A percentile compares a stretch with the other conserved stretches of the same genome.
Conservation (phyloP, 1,140 invertebrate genomes). For the Pogonomyrmex barbatus region DNA sequence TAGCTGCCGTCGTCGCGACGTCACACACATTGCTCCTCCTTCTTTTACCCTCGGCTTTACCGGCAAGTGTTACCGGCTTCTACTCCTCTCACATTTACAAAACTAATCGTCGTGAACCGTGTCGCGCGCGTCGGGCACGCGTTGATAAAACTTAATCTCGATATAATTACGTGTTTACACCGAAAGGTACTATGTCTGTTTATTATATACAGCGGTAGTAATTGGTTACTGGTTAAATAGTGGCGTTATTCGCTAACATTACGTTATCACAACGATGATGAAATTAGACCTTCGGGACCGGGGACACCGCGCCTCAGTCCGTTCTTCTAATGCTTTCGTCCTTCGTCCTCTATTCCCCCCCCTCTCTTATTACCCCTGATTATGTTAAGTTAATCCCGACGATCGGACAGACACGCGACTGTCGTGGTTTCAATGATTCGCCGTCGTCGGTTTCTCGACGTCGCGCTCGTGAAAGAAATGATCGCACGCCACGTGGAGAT, state of each 20-base stretch:
- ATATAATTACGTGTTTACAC: constrained; percentile 82
- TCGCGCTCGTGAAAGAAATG: constrained; percentile 19
- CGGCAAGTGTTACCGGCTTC: neutral
- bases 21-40: constrained; percentile 22
- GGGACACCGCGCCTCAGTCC: constrained; percentile 56
- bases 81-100: constrained; percentile 62
- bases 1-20: constrained; percentile 43
- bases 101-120: constrained; percentile 64
- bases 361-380: constrained; percentile 7
- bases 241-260: constrained; percentile 82
- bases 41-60: neutral
- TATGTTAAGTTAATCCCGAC: constrained; percentile 40
- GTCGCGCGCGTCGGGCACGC: constrained; percentile 52
- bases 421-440: neutral
- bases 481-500: constrained; percentile 43
- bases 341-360: constrained; percentile 10
- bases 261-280: constrained; percentile 86
- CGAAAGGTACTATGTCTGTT: constrained; percentile 81
- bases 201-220: constrained; percentile 85
- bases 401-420: constrained; percentile 2
- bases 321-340: constrained; percentile 29
- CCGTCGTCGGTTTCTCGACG: constrained; percentile 15
- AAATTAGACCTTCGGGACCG: constrained; percentile 80
- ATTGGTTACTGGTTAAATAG: constrained; percentile 85
- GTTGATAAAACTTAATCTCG: constrained; percentile 67